phyloP scores from a whole-genome alignment of 2,888 invertebrate species.

The Dendrolimus houi region DNA sequence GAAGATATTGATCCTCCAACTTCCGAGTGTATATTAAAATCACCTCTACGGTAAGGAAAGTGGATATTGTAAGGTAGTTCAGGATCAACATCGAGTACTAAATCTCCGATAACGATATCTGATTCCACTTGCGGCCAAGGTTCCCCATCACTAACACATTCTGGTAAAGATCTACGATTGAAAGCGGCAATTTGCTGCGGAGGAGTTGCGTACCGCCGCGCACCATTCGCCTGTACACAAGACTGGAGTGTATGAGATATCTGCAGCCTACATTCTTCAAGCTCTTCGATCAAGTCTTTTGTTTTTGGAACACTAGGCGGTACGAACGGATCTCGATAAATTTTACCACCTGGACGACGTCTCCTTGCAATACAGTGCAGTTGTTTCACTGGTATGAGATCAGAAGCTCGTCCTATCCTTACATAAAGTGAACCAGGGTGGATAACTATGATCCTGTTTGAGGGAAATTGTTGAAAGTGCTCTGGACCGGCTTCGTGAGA shows the following conservation, averaged over 20 bases:
- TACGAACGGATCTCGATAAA: conserved; percentile 79
- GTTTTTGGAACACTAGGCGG: conserved; percentile 80
- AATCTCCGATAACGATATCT: conserved; percentile 85
- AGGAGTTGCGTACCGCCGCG: conserved; percentile 88
- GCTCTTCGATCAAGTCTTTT: conserved; percentile 82
- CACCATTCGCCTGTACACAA: conserved; percentile 88
- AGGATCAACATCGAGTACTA: conserved; percentile 82
- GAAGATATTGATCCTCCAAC: conserved; percentile 91
- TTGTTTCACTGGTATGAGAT: conserved; percentile 88
- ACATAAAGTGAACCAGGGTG: conserved; percentile 95
- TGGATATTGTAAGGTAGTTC: conserved; percentile 88
- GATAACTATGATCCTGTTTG: conserved; percentile 92
- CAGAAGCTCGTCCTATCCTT: conserved; percentile 93
- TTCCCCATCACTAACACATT: conserved; percentile 74
- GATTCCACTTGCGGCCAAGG: conserved; percentile 80
- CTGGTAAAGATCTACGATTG: conserved; percentile 87
- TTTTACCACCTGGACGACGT: conserved; percentile 70
- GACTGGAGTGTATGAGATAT: conserved; percentile 92
- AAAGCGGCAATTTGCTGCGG: conserved; percentile 93
- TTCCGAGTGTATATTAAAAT: conserved; percentile 88
- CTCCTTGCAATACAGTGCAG: conserved; percentile 90
- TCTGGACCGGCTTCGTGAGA: conserved; percentile 55
- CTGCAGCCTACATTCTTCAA: conserved; percentile 89
- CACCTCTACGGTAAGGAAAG: conserved; percentile 92
- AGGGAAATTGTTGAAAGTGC: conserved; percentile 80